Evolutionary conservation across 2,888 invertebrate species (phyloP).

Genomic region (Meteorus colon): DNA sequence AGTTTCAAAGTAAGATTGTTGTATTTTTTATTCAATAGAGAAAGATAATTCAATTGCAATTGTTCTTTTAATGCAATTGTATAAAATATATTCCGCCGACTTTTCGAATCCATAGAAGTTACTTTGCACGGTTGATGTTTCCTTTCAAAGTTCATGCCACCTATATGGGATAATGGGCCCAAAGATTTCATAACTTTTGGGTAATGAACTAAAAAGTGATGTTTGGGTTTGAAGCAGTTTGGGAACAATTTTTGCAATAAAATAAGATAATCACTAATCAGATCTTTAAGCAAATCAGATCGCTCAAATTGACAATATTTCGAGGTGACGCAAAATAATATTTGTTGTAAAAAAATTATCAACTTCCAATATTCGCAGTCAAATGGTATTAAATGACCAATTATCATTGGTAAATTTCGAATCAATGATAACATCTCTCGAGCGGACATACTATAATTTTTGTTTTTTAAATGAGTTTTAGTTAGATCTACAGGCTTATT

Average conservation of each 20-base stretch:
- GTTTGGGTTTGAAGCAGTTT: conserved; percentile 46
- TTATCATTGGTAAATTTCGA: conserved; percentile 32
- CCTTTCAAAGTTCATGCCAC: conserved; percentile 35
- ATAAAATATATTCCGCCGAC: conserved; percentile 35
- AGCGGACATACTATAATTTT: conserved; percentile 29
- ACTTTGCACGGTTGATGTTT: conserved; percentile 38
- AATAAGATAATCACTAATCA: conserved; percentile 46
- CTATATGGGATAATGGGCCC: conserved; percentile 43
- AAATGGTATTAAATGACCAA: conserved; percentile 35
- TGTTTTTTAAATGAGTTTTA: conserved; percentile 17
- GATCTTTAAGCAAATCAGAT: conserved; percentile 28
- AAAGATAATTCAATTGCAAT: too few relatives aligned
- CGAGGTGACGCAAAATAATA: conserved; percentile 45
- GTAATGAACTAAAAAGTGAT: conserved; percentile 49
- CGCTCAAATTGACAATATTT: conserved; percentile 31
- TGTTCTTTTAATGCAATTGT: conserved; percentile 43
- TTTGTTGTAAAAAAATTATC: conserved; percentile 28
- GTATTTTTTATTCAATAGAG: too few relatives aligned
- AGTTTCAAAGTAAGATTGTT: too few relatives aligned
- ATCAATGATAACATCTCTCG: conserved; percentile 33
- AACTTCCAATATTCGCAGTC: conserved; percentile 26
- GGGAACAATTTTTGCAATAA: conserved; percentile 34
- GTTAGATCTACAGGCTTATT: conserved; percentile 33
- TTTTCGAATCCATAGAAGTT: conserved; percentile 6
- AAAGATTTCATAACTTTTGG: conserved; percentile 28